phyloP scores from a whole-genome alignment of 1,140 invertebrate species.

The Monomorium pharaonis region DNA sequence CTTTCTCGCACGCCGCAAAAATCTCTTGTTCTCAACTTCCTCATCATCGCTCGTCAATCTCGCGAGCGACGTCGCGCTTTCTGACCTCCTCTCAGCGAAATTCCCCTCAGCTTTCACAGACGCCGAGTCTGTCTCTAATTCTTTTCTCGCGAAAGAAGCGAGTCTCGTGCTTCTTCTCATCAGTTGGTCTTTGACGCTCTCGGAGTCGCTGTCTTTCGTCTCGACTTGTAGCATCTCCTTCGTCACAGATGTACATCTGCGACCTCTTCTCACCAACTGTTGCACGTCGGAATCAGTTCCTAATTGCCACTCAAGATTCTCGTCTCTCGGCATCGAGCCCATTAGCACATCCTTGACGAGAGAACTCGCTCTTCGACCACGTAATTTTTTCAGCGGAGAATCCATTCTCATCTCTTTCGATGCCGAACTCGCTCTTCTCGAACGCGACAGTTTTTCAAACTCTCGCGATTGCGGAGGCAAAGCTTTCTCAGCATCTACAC shows the following conservation, averaged over 20 bases:
- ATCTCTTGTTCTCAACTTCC: neutral
- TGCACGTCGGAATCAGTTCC: neutral
- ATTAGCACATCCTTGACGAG: constrained; percentile 57
- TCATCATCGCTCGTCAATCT: constrained; percentile 52
- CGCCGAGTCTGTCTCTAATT: constrained; percentile 30
- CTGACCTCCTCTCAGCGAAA: constrained; percentile 6
- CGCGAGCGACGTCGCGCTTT: constrained; percentile 62
- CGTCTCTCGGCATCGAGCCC: neutral
- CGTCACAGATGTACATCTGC: constrained; percentile 10
- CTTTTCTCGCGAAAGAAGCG: constrained; percentile 60
- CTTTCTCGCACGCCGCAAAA: constrained; percentile 20
- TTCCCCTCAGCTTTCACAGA: neutral
- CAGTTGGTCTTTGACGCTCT: constrained; percentile 6
- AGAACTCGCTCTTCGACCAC: constrained; percentile 58
- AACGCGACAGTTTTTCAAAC: neutral
- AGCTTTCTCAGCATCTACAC: no score
- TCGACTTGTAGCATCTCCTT: constrained; percentile 34
- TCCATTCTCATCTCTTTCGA: neutral
- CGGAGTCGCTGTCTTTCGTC: neutral
- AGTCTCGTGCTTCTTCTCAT: constrained; percentile 65
- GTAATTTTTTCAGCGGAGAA: neutral
- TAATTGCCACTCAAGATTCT: neutral
- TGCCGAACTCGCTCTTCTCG: neutral
- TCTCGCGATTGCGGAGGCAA: neutral
- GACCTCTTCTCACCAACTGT: neutral